phyloP scores from a whole-genome alignment of 2,113 vertebrate genomes.

The Scalopus aquaticus region DNA sequence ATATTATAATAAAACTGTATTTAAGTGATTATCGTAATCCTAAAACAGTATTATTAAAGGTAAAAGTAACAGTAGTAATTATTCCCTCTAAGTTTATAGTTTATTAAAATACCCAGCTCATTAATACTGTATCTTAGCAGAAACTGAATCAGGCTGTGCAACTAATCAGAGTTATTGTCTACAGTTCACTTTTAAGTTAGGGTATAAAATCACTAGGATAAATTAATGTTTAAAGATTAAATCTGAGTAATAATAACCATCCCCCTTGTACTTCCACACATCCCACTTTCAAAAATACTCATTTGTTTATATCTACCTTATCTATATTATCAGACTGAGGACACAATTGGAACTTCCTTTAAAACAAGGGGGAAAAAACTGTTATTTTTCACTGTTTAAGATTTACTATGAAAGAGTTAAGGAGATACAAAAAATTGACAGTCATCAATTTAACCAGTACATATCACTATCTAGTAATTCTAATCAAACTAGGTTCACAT shows the following conservation, averaged over 20 bases:
- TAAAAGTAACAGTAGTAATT: background rate
- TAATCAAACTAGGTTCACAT: background rate
- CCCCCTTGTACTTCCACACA: background rate
- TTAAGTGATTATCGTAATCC: conserved; percentile 10
- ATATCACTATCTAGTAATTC: background rate
- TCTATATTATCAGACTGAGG: background rate
- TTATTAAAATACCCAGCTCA: conserved; percentile 4
- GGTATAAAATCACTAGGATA: background rate
- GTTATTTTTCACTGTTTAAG: background rate
- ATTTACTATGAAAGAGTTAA: conserved; percentile 27
- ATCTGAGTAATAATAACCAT: background rate
- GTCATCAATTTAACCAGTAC: background rate
- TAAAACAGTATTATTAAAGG: conserved; percentile 4
- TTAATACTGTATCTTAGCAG: background rate
- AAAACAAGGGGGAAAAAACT: background rate
- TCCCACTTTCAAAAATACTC: background rate
- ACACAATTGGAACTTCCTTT: background rate
- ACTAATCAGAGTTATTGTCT: background rate
- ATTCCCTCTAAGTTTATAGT: background rate
- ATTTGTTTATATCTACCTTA: background rate
- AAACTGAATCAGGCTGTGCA: conserved; percentile 1
- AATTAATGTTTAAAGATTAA: background rate
- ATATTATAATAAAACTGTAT: background rate
- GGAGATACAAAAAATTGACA: background rate
- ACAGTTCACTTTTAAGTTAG: background rate